A percentile compares a stretch with the other conserved stretches of the same genome.
Evolutionary conservation across 2,888 invertebrate genomes (phyloP).

Genomic region (Germaria angustata): DNA sequence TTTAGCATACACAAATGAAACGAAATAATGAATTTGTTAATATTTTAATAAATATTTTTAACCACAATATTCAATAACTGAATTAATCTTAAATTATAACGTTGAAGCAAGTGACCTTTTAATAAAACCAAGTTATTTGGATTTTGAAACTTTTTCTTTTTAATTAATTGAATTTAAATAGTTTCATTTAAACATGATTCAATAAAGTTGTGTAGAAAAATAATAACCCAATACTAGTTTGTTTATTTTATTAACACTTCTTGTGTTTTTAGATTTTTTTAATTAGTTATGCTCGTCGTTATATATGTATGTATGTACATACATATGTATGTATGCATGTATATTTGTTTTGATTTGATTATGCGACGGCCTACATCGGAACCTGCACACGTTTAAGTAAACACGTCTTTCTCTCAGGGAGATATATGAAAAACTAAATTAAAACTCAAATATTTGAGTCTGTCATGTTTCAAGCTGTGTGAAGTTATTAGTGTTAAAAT

Average conservation of each 20-base stretch:
- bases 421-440: conserved; percentile 53
- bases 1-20: conserved; percentile 49
- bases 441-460: conserved; percentile 42
- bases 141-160: not conserved
- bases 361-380: conserved; percentile 7
- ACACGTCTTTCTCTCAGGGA: conserved; percentile 48
- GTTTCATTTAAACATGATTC: not conserved
- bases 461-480: conserved; percentile 4
- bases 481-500: not conserved
- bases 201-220: not conserved
- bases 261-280: not conserved
- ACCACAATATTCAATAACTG: conserved; percentile 19
- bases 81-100: conserved; percentile 20
- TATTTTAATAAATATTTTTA: not conserved
- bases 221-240: conserved; percentile 24
- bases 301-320: too few species aligned
- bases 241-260: conserved; percentile 37
- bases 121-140: conserved; percentile 37
- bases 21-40: conserved; percentile 11
- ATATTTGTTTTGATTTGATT: conserved; percentile 13
- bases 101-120: conserved; percentile 64
- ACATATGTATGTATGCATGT: not conserved
- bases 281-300: not conserved
- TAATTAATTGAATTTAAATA: not conserved
- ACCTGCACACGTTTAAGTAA: not conserved